Conservation (phyloP, 2,113 vertebrate genomes). For the Hypanus sabinus region DNA sequence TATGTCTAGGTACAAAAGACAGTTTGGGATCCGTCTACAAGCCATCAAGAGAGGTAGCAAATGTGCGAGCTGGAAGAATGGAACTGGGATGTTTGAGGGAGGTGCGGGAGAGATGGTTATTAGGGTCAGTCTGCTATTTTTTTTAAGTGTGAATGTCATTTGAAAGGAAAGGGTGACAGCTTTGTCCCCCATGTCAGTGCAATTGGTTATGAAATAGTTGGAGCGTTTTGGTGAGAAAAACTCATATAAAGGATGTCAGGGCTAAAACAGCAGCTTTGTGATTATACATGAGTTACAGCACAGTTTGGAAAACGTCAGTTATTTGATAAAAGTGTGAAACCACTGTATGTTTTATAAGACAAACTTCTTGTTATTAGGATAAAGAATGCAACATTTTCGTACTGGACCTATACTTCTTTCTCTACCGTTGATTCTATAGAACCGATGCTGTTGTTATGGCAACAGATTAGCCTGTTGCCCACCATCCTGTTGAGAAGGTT, state of each 20-base stretch:
- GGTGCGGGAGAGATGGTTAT: neutral
- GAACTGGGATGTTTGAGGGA: neutral
- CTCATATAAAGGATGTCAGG: neutral
- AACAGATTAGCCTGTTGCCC: slow-evolving; percentile 23
- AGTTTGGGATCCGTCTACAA: neutral
- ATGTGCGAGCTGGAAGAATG: neutral
- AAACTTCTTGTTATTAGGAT: neutral
- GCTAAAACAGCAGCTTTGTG: neutral
- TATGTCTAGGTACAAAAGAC: neutral
- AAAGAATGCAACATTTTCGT: neutral
- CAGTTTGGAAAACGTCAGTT: neutral
- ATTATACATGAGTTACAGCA: neutral
- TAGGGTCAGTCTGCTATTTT: neutral
- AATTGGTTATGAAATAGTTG: slow-evolving; percentile 22
- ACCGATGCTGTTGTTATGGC: neutral
- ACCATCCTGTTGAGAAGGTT: slow-evolving; percentile 6
- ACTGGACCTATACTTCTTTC: neutral
- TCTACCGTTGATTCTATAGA: slow-evolving; percentile 23
- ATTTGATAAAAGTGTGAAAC: neutral
- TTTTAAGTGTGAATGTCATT: neutral
- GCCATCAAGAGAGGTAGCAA: neutral
- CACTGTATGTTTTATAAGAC: neutral
- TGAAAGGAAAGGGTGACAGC: neutral
- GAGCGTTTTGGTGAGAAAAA: neutral
- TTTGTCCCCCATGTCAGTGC: slow-evolving; percentile 1